These are phyloP conservation scores for Pammene fasciana DNA, from an alignment of 2,888 invertebrate species.

Conservation along the genomic window DNA sequence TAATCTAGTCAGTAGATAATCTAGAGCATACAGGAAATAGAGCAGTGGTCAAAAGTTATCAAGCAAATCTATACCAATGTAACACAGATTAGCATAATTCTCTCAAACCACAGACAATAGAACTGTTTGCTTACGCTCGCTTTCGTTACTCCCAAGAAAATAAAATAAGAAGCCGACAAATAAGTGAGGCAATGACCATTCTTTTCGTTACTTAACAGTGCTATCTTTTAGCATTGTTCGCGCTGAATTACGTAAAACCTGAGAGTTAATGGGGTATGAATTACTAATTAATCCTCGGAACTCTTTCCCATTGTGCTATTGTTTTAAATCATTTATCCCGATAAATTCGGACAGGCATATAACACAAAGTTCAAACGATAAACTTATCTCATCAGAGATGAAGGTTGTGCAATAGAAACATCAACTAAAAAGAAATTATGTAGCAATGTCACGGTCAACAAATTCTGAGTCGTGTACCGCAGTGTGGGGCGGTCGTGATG, in stretches of 20 bases:
- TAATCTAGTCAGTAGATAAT: background rate
- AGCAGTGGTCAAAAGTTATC: conserved; percentile 22
- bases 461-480: conserved; percentile 61
- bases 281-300: conserved; percentile 48
- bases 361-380: conserved; percentile 29
- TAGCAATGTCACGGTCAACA: conserved; percentile 76
- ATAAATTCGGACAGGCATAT: conserved; percentile 26
- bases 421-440: conserved; percentile 62
- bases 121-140: conserved; percentile 58
- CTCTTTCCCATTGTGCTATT: conserved; percentile 57
- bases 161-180: conserved; percentile 65
- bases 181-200: conserved; percentile 77
- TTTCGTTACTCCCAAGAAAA: conserved; percentile 70
- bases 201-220: conserved; percentile 71
- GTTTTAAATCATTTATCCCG: conserved; percentile 53
- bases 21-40: conserved; percentile 2
- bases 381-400: conserved; percentile 33
- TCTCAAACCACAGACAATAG: conserved; percentile 59
- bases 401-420: conserved; percentile 55
- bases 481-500: conserved; percentile 67
- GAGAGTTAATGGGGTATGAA: conserved; percentile 75
- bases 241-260: conserved; percentile 70
- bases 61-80: conserved; percentile 19
- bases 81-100: conserved; percentile 25
- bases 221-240: conserved; percentile 78